Evolutionary conservation across 2,113 vertebrate species (phyloP), one percentile per base, ranked within the genome.

Genomic region (Thamnophis sirtalis): DNA sequence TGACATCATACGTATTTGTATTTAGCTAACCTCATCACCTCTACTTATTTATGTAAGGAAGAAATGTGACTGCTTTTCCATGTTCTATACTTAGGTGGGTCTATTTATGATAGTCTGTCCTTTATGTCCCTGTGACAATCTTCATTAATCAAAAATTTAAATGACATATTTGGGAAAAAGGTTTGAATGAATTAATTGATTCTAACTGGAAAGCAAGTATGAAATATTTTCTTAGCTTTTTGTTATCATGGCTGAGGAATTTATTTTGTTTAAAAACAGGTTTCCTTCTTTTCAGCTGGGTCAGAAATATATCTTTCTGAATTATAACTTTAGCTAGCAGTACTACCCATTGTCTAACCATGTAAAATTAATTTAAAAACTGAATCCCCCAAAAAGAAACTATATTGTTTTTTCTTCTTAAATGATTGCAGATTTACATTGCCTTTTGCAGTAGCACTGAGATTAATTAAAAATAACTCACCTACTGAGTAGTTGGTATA

Each of bases 1-100:
- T 98, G 98, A 98, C 97, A 97, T 98, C 97, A 98, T 97, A 95
- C 97, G 95, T 97, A 97, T 97, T 98, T 98, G 97, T 97, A 96
- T 97, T 97, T 97, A 97, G 97, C 98, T 97, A 97, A 97, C 95
- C 97, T 98, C 98, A 98, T 97, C 97, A 95, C 96, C 97, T 97
- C 96, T 96, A 97, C 97, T 97, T 97, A 96, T 96, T 97, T 97
- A 96, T 94, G 97, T 96, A 97, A 97, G 97, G 97, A 98, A 97
- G 97, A 96, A 97, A 97, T 98, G 96, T 96, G 96, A 97, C 97
- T 96, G 96, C 96, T 96, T 94, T 95, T 96, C 95, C 96, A 95
- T 94, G 97, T 97, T 97, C 97, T 98, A 98, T 98, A 98, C 97
- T 97, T 98, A 98, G 98, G 94, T 94, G 94, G 95, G 96, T 97